Percentiles rank a stretch among this genome's conserved stretches.
Evolutionary conservation across 2,113 vertebrate genomes (phyloP).

Genomic region (Malurus elegans): DNA sequence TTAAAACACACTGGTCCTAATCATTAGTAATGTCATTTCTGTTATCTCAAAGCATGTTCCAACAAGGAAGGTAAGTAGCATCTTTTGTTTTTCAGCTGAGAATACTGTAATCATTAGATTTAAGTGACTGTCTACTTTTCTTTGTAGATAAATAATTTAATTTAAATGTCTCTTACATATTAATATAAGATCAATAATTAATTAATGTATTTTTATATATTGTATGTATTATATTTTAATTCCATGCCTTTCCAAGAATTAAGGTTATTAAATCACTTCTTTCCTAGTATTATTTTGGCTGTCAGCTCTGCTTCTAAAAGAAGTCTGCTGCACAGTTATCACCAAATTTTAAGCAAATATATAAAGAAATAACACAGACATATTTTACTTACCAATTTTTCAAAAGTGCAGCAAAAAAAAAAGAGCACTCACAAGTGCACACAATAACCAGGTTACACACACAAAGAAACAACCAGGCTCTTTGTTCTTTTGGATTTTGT

Average conservation of each 20-base stretch:
- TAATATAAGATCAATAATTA: background rate
- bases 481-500: background rate
- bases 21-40: background rate
- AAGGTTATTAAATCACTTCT: background rate
- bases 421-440: background rate
- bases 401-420: background rate
- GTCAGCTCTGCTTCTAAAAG: background rate
- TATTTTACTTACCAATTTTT: background rate
- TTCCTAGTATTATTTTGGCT: background rate
- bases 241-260: background rate
- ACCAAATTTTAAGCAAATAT: background rate
- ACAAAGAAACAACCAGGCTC: background rate
- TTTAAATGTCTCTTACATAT: background rate
- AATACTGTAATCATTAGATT: background rate
- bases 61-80: background rate
- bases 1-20: background rate
- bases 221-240: background rate
- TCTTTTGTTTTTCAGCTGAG: background rate
- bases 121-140: background rate
- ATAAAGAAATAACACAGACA: background rate
- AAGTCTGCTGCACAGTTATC: background rate
- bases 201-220: background rate
- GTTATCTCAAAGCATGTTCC: background rate
- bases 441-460: background rate
- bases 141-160: background rate